These are phyloP conservation scores for Hippoglossus stenolepis DNA, from an alignment of 2,113 vertebrate species.

Conservation along the genomic window DNA sequence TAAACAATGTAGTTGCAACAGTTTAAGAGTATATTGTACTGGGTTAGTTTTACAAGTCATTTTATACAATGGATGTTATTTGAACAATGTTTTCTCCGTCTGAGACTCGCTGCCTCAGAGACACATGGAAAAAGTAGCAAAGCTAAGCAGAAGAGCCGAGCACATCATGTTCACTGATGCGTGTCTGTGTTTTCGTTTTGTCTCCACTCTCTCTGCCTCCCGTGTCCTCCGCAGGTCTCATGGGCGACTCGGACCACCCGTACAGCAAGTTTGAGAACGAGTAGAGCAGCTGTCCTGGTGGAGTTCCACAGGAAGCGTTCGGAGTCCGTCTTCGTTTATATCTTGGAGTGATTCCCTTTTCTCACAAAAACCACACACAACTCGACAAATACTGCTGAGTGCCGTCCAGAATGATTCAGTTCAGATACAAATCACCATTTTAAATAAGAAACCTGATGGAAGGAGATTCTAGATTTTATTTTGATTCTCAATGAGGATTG, in stretches of 20 bases:
- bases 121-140: not conserved
- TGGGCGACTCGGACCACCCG: conserved; percentile 88
- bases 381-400: not conserved
- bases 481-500: not conserved
- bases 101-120: not conserved
- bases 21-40: too few relatives aligned
- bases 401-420: not conserved
- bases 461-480: not conserved
- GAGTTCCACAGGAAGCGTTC: not conserved
- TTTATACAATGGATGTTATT: too few relatives aligned
- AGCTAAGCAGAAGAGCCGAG: not conserved
- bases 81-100: not conserved
- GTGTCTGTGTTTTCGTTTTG: conserved; percentile 10
- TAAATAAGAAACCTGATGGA: not conserved
- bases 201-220: conserved; percentile 2
- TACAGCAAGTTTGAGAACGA: conserved; percentile 92
- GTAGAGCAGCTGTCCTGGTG: conserved; percentile 64
- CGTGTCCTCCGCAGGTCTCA: conserved; percentile 82
- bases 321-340: not conserved
- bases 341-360: conserved; percentile 1
- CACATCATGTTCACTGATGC: not conserved
- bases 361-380: not conserved
- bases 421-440: conserved; percentile 4
- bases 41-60: too few relatives aligned
- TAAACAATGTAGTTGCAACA: too few relatives aligned